Conservation (phyloP, 2,888 invertebrate species). For the Cataglyphis albicans region DNA sequence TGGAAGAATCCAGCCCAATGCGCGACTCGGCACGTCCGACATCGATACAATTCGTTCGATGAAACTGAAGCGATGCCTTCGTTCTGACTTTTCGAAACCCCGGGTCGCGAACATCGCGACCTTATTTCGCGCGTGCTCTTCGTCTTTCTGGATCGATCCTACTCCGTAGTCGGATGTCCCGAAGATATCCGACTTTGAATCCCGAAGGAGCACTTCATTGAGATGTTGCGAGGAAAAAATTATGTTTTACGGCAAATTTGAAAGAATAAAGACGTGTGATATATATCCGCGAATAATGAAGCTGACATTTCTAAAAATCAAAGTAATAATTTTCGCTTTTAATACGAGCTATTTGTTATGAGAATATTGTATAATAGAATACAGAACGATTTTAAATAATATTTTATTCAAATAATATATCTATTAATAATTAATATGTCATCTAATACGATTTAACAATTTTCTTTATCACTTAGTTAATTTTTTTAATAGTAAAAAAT, state of each 20-base stretch:
- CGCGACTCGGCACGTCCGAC: conserved; percentile 78
- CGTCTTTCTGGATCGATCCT: conserved; percentile 42
- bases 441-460: background rate
- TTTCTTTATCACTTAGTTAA: background rate
- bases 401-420: background rate
- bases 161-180: conserved; percentile 33
- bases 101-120: conserved; percentile 52
- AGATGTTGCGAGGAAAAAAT: conserved; percentile 26
- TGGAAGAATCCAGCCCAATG: conserved; percentile 75
- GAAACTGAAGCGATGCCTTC: conserved; percentile 72
- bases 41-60: conserved; percentile 81
- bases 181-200: conserved; percentile 35
- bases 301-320: no score
- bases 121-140: conserved; percentile 52
- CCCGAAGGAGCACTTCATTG: conserved; percentile 35
- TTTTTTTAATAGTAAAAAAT: background rate
- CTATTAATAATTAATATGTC: background rate
- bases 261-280: conserved; percentile 12
- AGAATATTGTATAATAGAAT: background rate
- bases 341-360: background rate
- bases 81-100: conserved; percentile 63
- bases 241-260: conserved; percentile 24
- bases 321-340: background rate
- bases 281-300: background rate
- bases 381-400: background rate